Evolutionary conservation across 2,113 vertebrate species (phyloP).

Genomic region (Promerops cafer): DNA sequence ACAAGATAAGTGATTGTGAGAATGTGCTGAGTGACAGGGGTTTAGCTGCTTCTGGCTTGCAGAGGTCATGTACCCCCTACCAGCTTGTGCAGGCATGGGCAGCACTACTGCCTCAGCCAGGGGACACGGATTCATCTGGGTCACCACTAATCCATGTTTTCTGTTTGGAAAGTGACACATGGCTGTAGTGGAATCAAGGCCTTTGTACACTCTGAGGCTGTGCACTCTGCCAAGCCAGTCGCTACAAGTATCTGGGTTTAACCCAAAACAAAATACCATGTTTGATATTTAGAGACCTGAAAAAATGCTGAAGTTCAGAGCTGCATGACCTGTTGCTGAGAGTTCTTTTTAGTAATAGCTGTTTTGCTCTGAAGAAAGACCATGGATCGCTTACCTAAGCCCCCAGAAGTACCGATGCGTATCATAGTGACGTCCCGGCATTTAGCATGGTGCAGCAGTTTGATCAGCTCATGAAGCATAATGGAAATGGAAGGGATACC

Average conservation of each 20-base stretch:
- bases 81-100: neutral
- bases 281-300: neutral
- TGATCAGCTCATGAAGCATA: slow-evolving; percentile 90
- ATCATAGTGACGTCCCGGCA: slow-evolving; percentile 82
- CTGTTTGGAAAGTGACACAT: neutral
- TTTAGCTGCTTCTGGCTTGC: neutral
- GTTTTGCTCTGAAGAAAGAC: neutral
- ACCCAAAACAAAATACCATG: neutral
- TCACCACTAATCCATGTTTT: neutral
- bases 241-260: neutral
- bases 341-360: neutral
- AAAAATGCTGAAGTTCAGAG: neutral
- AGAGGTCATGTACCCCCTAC: fast-evolving
- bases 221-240: neutral
- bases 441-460: slow-evolving; percentile 82
- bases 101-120: neutral
- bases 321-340: neutral
- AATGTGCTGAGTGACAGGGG: neutral
- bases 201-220: neutral
- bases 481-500: slow-evolving; percentile 88
- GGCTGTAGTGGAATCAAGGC: neutral
- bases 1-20: neutral
- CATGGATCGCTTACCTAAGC: slow-evolving; percentile 71
- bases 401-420: slow-evolving; percentile 84
- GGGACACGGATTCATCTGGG: neutral